Conservation (phyloP, 1,140 invertebrate genomes). For the Plodia interpunctella region DNA sequence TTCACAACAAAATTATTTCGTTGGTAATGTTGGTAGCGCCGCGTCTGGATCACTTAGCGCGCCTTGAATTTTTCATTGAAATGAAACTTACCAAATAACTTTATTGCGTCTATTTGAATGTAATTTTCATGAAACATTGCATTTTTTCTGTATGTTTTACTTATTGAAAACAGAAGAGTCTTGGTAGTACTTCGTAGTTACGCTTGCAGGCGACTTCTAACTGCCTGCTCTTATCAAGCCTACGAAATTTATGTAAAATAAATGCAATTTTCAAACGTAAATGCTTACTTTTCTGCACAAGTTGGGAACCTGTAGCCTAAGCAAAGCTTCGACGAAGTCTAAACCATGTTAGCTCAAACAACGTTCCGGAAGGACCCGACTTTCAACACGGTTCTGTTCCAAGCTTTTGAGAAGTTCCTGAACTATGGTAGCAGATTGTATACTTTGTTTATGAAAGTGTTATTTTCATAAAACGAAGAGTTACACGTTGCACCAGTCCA, state of each 20-base stretch:
- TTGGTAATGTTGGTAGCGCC: not conserved
- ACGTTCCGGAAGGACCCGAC: not conserved
- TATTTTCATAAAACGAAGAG: not conserved
- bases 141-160: too few relatives aligned
- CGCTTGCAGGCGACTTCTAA: too few relatives aligned
- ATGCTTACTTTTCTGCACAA: too few relatives aligned
- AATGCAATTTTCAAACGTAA: too few relatives aligned
- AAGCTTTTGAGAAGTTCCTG: slow-evolving; percentile 1
- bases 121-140: too few relatives aligned
- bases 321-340: not conserved
- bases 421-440: slow-evolving; percentile 1
- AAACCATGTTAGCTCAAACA: slow-evolving; percentile 1
- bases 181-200: too few relatives aligned
- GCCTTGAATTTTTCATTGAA: not conserved
- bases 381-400: not conserved
- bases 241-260: too few relatives aligned
- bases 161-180: too few relatives aligned
- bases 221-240: too few relatives aligned
- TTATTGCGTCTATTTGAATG: too few relatives aligned
- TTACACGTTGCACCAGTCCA: not conserved
- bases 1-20: slow-evolving; percentile 3
- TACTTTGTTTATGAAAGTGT: slow-evolving; percentile 7
- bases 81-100: too few relatives aligned
- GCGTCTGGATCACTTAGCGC: not conserved
- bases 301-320: not conserved